Percentiles rank a stretch among this genome's conserved stretches.
Evolutionary conservation across 1,140 invertebrate species (phyloP).

Genomic region (Drosophila sp.): DNA sequence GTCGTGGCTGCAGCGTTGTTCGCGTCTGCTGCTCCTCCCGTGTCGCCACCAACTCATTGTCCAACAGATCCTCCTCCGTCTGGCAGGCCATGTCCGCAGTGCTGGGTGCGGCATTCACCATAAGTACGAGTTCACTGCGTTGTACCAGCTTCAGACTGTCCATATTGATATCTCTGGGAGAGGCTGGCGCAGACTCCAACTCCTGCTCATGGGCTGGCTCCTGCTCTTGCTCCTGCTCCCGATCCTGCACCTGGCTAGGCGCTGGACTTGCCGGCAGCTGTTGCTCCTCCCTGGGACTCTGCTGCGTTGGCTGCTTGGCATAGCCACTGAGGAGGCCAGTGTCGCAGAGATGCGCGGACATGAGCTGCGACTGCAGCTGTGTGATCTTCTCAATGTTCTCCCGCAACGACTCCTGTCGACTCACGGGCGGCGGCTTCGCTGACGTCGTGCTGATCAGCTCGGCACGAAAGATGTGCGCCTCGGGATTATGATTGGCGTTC

Average conservation of each 20-base stretch:
- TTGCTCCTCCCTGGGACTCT: conserved; percentile 26
- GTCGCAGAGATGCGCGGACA: conserved; percentile 80
- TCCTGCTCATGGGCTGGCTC: conserved; percentile 14
- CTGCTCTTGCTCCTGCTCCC: conserved; percentile 2
- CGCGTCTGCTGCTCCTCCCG: conserved; percentile 68
- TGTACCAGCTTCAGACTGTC: conserved; percentile 86
- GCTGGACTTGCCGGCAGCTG: conserved; percentile 22
- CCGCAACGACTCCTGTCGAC: conserved; percentile 76
- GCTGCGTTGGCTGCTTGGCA: conserved; percentile 37
- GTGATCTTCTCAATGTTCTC: conserved; percentile 84
- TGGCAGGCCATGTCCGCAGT: conserved; percentile 88
- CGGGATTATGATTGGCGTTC: conserved; percentile 41
- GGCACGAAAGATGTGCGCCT: conserved; percentile 72
- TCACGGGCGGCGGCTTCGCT: conserved; percentile 54
- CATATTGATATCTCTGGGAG: conserved; percentile 30
- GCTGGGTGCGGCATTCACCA: conserved; percentile 86
- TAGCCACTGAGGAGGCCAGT: conserved; percentile 48
- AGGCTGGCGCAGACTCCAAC: background rate
- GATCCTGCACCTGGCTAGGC: conserved; percentile 27
- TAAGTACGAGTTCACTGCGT: conserved; percentile 87
- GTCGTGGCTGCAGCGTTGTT: conserved; percentile 82
- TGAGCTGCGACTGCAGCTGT: conserved; percentile 81
- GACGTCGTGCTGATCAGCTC: conserved; percentile 75
- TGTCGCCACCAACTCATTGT: conserved; percentile 56
- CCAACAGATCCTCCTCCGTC: conserved; percentile 85